Percentiles rank a stretch among this genome's conserved stretches.
Conservation (phyloP, 2,888 invertebrate species). For the Corythucha ciliata region DNA sequence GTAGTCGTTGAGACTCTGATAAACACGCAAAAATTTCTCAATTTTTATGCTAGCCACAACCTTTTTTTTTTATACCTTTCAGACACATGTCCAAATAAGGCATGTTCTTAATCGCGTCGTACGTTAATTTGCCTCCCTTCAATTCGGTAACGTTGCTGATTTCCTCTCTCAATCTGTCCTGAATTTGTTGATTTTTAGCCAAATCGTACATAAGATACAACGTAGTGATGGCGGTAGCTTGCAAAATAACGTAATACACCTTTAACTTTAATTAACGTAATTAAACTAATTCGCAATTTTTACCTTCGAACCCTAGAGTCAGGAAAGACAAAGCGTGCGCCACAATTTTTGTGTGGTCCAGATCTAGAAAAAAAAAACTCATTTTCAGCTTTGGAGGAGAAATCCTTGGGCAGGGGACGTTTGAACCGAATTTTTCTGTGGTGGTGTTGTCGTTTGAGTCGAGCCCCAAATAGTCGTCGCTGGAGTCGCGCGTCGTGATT, state of each 20-base stretch:
- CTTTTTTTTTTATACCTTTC: constrained; percentile 8
- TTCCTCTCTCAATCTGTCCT: constrained; percentile 20
- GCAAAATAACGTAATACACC: too few species aligned
- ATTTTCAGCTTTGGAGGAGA: background rate
- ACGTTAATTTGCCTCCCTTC: constrained; percentile 14
- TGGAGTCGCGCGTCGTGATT: constrained; percentile 14
- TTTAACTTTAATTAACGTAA: too few species aligned
- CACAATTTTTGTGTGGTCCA: too few species aligned
- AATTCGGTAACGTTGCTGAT: background rate
- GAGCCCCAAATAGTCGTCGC: constrained; percentile 14
- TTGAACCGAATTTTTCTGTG: too few species aligned
- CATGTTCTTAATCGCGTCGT: constrained; percentile 23
- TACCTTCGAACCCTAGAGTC: too few species aligned
- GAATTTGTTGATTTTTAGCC: constrained; percentile 15
- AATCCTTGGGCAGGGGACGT: too few species aligned
- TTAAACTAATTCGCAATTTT: too few species aligned
- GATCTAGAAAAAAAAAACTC: too few species aligned
- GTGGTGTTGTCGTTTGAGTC: background rate
- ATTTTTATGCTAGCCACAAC: background rate
- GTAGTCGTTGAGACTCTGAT: constrained; percentile 13
- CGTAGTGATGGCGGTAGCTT: constrained; percentile 4
- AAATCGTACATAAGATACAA: constrained; percentile 4
- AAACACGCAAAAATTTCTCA: background rate
- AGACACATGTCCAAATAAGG: constrained; percentile 21
- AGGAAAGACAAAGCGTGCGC: too few species aligned